A percentile compares a stretch with the other conserved stretches of the same genome.
These are phyloP conservation scores for Drosophila lutescens DNA, from an alignment of 2,888 invertebrate species.

Conservation along the genomic window DNA sequence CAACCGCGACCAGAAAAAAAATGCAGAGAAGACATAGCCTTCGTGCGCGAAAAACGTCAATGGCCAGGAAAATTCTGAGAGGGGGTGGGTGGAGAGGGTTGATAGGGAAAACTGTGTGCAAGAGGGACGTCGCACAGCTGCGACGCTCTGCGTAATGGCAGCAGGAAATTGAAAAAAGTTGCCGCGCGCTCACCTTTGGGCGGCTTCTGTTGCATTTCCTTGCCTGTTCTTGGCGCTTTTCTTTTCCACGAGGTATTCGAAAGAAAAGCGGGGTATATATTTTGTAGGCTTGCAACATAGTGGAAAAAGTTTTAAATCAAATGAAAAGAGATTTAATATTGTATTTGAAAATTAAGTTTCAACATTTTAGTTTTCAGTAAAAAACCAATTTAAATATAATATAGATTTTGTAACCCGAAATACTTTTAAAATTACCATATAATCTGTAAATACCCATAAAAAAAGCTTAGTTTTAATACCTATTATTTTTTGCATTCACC, in stretches of 20 bases:
- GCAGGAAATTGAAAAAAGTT: conserved; percentile 76
- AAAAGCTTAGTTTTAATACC: not conserved
- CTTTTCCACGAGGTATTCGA: conserved; percentile 10
- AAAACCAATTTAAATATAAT: too few species aligned
- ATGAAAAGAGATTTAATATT: not conserved
- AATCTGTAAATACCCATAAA: too few species aligned
- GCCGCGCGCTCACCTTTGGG: conserved; percentile 47
- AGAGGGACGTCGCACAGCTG: conserved; percentile 17
- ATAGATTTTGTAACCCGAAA: too few species aligned
- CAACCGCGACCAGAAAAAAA: conserved; percentile 26
- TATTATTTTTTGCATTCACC: not conserved
- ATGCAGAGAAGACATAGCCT: conserved; percentile 8
- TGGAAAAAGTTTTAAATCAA: not conserved
- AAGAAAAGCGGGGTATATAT: not conserved
- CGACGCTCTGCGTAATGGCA: conserved; percentile 60
- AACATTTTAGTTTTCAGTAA: too few species aligned
- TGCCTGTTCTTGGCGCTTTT: conserved; percentile 31
- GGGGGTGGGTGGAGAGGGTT: not conserved
- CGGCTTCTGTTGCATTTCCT: conserved; percentile 44
- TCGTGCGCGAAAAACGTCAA: conserved; percentile 65
- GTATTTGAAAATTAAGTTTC: too few species aligned
- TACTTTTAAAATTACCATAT: too few species aligned
- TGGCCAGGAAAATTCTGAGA: conserved; percentile 57
- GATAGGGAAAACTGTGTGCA: conserved; percentile 27
- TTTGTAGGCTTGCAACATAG: too few species aligned